Base-by-base conservation (phyloP, 2,113 vertebrate species). In the Morphnarchus princeps region DNA sequence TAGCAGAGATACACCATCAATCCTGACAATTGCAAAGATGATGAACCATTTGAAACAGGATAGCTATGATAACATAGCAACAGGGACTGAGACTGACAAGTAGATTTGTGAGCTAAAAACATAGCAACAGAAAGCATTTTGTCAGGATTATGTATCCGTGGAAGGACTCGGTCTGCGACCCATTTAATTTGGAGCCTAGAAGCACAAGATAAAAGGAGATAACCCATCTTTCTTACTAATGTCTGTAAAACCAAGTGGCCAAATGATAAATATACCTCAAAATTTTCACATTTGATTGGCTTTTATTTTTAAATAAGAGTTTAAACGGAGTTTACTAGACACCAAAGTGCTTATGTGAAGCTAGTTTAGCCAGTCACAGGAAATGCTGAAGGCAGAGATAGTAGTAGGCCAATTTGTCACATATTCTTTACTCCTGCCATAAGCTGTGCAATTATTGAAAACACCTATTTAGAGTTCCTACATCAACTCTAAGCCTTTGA, bases 371-470 rank as follows among this genome's bases (percentile, higher is more conserved):
- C n/a, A 80, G 47, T 38, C 20, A 57, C 10, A 42, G 47, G 43
- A 93, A 88, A 55, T 66, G 22, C 19, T 74, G 85, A 82, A 87
- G 59, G 22, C 2, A 6, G 55, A 70, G 12, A n/a, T 24, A 71
- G 19, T 57, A 78, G 36, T 45, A 82, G 42, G 31, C 26, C 47
- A 67, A 59, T 47, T 43, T 95, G 45, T 61, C 47, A 49, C 50
- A 32, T 43, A 71, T 81, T 62, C n/a, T 76, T 79, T 55, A 58
- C 7, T 87, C 25, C 14, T 79, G 58, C 20, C 31, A 34, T 89
- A 90, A 95, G 8, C 47, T 58, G 16, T 47, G 36, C 25, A 74
- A 26, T 87, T 89, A 77, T n/a, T 70, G 49, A 70, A 95, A 84
- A 26, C 26, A 85, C 12, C 50, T 87, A 59, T 72, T 94, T 78